These are phyloP conservation scores for Cuniculus paca DNA, from an alignment of 2,797 vertebrate species.

Conservation along the genomic window DNA sequence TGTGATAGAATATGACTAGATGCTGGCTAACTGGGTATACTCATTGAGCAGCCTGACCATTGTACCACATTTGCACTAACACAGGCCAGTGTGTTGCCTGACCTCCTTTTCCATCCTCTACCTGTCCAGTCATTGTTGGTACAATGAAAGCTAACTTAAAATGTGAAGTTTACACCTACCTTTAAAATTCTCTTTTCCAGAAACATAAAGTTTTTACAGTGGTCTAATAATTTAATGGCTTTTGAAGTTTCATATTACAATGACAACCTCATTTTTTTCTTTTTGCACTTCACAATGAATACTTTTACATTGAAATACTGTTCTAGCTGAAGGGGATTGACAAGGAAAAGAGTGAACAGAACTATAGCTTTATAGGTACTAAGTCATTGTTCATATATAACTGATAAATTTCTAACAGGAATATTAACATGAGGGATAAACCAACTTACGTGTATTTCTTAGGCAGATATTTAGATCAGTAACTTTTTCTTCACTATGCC, in stretches of 20 bases:
- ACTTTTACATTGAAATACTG: slow-evolving; percentile 60
- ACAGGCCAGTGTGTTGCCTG: slow-evolving; percentile 42
- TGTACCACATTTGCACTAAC: slow-evolving; percentile 82
- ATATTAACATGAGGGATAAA: slow-evolving; percentile 79
- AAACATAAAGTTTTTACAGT: slow-evolving; percentile 65
- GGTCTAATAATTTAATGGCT: slow-evolving; percentile 66
- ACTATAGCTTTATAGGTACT: slow-evolving; percentile 54
- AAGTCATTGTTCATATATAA: slow-evolving; percentile 51
- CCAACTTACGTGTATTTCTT: slow-evolving; percentile 45
- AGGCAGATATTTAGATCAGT: slow-evolving; percentile 81
- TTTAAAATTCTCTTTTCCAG: slow-evolving; percentile 84
- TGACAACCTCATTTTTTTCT: slow-evolving; percentile 73
- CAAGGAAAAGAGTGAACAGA: slow-evolving; percentile 53
- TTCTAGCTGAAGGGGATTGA: slow-evolving; percentile 54
- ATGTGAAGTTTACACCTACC: slow-evolving; percentile 89
- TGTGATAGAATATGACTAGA: slow-evolving; percentile 82
- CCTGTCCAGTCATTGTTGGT: slow-evolving; percentile 34
- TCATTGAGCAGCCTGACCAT: slow-evolving; percentile 80
- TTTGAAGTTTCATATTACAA: slow-evolving; percentile 61
- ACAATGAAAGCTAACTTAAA: slow-evolving; percentile 79
- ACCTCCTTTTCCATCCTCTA: slow-evolving; percentile 36
- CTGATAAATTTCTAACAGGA: slow-evolving; percentile 59
- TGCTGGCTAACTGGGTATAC: slow-evolving; percentile 76
- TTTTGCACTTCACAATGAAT: slow-evolving; percentile 75
- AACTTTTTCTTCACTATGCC: slow-evolving; percentile 80